A percentile compares a stretch with the other conserved stretches of the same genome.
Conservation (phyloP, 2,888 invertebrate genomes). For the Heterodera filipjevi region DNA sequence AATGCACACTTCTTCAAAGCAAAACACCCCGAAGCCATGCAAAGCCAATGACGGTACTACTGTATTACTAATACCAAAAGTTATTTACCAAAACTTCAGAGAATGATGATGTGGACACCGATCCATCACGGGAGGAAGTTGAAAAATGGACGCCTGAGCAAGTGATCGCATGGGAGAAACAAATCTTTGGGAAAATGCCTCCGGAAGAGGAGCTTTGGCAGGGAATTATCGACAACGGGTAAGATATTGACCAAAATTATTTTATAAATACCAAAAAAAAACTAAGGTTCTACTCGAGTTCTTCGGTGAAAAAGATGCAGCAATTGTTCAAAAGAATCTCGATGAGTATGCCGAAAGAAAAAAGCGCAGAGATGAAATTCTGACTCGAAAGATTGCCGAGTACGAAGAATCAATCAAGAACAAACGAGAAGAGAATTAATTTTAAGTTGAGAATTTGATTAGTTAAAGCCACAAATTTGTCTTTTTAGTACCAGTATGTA, state of each 20-base stretch:
- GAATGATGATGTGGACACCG: not conserved
- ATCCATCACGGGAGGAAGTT: not conserved
- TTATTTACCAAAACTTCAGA: not conserved
- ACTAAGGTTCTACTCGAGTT: not conserved
- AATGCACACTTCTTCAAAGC: too few relatives aligned
- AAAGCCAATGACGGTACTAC: not conserved
- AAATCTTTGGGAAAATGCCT: not conserved
- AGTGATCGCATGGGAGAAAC: not conserved
- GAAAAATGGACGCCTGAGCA: not conserved
- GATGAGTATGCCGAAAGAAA: not conserved
- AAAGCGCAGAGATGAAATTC: not conserved
- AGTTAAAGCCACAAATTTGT: not conserved
- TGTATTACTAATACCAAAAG: not conserved
- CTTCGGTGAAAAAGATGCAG: not conserved
- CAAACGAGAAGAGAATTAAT: too few relatives aligned
- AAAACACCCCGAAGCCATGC: not conserved
- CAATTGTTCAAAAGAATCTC: not conserved
- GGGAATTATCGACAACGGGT: not conserved
- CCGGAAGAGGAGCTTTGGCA: not conserved
- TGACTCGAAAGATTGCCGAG: not conserved
- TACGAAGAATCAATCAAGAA: too few relatives aligned
- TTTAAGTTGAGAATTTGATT: too few relatives aligned
- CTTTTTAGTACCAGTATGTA: not conserved
- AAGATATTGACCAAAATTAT: not conserved
- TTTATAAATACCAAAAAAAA: too few relatives aligned